phyloP scores from a whole-genome alignment of 2,797 vertebrate species.

The Chrosomus eos region DNA sequence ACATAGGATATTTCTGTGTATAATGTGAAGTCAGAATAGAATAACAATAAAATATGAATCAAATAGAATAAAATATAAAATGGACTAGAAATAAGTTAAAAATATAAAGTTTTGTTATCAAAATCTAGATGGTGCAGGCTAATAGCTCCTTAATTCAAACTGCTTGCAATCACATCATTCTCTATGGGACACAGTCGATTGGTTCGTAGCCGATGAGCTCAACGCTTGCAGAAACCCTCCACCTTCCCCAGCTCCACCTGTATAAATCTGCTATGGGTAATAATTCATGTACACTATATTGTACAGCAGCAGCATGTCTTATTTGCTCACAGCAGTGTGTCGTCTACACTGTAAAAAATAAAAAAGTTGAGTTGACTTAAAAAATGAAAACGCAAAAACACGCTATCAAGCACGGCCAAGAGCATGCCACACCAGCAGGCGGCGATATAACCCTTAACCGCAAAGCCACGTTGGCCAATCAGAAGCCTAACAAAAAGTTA shows the following conservation, averaged over 20 bases:
- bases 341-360: too few relatives aligned
- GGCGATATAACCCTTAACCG: too few relatives aligned
- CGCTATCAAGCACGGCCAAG: too few relatives aligned
- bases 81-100: not conserved
- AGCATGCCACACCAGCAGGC: too few relatives aligned
- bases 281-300: not conserved
- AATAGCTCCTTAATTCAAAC: not conserved
- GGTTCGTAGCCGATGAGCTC: not conserved
- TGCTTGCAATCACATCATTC: not conserved
- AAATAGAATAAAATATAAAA: not conserved
- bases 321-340: too few relatives aligned
- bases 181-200: not conserved
- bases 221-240: not conserved
- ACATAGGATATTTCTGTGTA: not conserved
- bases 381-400: too few relatives aligned
- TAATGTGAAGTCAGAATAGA: not conserved
- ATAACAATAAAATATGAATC: not conserved
- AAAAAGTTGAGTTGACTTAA: too few relatives aligned
- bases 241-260: not conserved
- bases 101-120: not conserved
- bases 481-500: too few relatives aligned
- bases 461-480: too few relatives aligned
- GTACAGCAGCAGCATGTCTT: not conserved
- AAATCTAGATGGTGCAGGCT: not conserved
- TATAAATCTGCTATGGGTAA: not conserved